Conservation (phyloP, 2,113 vertebrate species). For the Phocoena phocoena region DNA sequence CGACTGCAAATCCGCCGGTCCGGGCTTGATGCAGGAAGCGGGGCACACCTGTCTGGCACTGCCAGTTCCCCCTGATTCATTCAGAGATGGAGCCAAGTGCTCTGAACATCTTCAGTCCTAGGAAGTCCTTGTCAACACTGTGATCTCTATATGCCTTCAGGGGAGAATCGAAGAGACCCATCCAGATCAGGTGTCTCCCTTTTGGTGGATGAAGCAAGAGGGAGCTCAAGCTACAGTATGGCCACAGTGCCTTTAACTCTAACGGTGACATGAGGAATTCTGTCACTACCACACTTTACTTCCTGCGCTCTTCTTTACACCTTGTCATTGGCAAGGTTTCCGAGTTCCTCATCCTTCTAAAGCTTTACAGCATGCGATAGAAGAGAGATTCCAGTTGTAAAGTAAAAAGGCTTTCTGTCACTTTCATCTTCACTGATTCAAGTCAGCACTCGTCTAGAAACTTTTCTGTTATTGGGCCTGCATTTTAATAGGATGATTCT, state of each 20-base stretch:
- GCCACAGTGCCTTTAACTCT: background rate
- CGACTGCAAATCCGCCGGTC: accelerated
- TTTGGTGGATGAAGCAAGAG: background rate
- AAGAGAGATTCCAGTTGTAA: constrained; percentile 49
- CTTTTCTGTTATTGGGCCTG: constrained; percentile 41
- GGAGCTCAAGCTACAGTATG: background rate
- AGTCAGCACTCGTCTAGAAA: constrained; percentile 59
- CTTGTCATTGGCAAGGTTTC: background rate
- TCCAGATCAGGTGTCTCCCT: background rate
- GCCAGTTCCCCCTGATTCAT: constrained; percentile 9
- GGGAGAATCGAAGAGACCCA: background rate
- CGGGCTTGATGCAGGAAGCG: background rate
- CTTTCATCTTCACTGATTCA: constrained; percentile 63
- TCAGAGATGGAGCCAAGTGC: background rate
- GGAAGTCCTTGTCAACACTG: background rate
- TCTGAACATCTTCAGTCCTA: background rate
- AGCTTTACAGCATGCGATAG: background rate
- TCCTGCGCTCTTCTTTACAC: background rate
- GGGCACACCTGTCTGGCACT: background rate
- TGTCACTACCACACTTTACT: background rate
- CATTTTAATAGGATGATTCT: constrained; percentile 60
- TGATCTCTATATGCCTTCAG: constrained; percentile 11
- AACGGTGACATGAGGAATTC: background rate
- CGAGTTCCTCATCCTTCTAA: background rate
- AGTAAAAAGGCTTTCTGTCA: constrained; percentile 19